These are phyloP conservation scores for Ophion ventricosus DNA, from an alignment of 2,888 invertebrate genomes.

Conservation along the genomic window DNA sequence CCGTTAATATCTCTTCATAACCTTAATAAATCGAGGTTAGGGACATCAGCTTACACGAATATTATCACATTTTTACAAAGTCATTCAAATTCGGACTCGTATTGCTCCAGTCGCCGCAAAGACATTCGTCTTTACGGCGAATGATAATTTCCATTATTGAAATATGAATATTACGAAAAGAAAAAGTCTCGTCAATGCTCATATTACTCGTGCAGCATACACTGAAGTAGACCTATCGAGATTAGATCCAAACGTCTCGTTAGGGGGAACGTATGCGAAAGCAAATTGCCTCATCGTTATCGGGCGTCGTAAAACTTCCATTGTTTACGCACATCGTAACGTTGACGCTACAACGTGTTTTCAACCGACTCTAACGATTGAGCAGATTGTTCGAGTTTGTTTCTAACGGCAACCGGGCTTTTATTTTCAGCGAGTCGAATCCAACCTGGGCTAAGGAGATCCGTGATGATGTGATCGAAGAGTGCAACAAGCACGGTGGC, in stretches of 20 bases:
- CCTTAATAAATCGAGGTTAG: no score
- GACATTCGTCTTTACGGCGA: background rate
- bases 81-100: no score
- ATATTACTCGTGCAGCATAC: constrained; percentile 69
- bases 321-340: constrained; percentile 42
- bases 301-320: constrained; percentile 22
- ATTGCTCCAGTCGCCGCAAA: no score
- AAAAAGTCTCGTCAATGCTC: no score
- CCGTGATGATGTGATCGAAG: constrained; percentile 98
- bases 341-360: constrained; percentile 55
- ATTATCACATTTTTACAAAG: no score
- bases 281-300: constrained; percentile 65
- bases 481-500: constrained; percentile 99
- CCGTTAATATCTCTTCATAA: no score
- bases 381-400: background rate
- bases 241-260: constrained; percentile 67
- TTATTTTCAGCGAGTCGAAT: constrained; percentile 87
- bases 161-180: no score
- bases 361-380: background rate
- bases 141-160: no score
- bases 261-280: constrained; percentile 80
- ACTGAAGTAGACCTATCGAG: constrained; percentile 76
- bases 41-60: no score
- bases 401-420: background rate
- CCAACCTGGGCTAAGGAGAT: constrained; percentile 96